Evolutionary conservation across 2,888 invertebrate species (phyloP).

Genomic region (Hofmannophila pseudospretella): DNA sequence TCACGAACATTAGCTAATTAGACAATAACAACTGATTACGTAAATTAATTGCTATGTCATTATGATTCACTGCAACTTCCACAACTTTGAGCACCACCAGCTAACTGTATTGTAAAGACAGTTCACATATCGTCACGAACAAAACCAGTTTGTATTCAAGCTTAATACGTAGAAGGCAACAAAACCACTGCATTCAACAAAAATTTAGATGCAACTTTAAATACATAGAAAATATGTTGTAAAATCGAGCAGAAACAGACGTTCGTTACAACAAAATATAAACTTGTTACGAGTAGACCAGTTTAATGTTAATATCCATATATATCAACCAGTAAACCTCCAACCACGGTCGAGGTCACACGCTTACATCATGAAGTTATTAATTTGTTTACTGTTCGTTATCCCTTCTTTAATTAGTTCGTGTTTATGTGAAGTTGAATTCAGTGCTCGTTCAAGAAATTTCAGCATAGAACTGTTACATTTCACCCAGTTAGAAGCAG

Average conservation of each 20-base stretch:
- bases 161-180: neutral
- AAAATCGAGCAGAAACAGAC: neutral
- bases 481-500: constrained; percentile 49
- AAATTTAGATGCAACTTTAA: neutral
- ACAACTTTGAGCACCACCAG: neutral
- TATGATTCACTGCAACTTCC: neutral
- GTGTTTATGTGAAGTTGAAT: constrained; percentile 50
- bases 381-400: constrained; percentile 45
- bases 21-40: too few species aligned
- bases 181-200: neutral
- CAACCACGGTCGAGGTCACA: constrained; percentile 35
- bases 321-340: constrained; percentile 36
- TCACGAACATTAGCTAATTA: too few species aligned
- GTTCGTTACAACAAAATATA: neutral
- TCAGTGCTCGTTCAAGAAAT: constrained; percentile 58
- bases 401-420: too few species aligned
- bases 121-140: neutral
- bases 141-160: constrained; percentile 1
- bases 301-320: neutral
- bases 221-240: neutral
- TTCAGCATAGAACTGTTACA: constrained; percentile 65
- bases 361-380: constrained; percentile 2
- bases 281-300: neutral
- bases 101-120: constrained; percentile 3
- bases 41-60: too few species aligned